Conservation (phyloP, 2,113 vertebrate genomes). For the Marcusenius ussheri region DNA sequence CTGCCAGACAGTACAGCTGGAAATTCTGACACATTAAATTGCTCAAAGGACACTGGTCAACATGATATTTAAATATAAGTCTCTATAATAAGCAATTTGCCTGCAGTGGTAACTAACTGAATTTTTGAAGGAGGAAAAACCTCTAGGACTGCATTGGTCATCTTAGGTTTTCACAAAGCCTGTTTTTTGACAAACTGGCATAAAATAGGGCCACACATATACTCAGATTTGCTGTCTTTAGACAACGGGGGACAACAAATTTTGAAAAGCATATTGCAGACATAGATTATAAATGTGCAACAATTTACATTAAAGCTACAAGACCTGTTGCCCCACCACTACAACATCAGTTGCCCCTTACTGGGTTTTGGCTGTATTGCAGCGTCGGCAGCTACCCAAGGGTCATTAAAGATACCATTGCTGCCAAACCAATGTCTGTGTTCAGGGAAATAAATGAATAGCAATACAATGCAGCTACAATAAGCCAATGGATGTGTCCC, state of each 20-base stretch:
- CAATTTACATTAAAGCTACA: neutral
- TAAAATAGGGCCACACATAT: neutral
- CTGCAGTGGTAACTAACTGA: neutral
- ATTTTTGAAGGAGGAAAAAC: neutral
- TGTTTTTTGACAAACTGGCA: neutral
- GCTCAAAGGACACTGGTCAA: neutral
- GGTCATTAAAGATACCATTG: neutral
- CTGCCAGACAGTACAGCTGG: slow-evolving; percentile 3
- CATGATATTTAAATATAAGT: neutral
- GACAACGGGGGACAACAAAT: neutral
- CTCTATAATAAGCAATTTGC: neutral
- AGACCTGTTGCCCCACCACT: neutral
- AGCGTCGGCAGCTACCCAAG: neutral
- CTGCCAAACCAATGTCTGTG: neutral
- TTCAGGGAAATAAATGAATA: neutral
- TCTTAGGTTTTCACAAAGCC: neutral
- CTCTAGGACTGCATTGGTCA: neutral
- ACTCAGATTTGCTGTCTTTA: neutral
- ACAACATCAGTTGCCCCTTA: neutral
- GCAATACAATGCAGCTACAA: neutral
- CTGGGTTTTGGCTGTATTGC: neutral
- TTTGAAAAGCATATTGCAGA: neutral
- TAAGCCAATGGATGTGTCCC: neutral
- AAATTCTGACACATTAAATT: slow-evolving; percentile 1
- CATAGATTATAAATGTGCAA: neutral